These are phyloP conservation scores for Hemibagrus guttatus DNA, from an alignment of 2,797 vertebrate genomes.

Conservation along the genomic window DNA sequence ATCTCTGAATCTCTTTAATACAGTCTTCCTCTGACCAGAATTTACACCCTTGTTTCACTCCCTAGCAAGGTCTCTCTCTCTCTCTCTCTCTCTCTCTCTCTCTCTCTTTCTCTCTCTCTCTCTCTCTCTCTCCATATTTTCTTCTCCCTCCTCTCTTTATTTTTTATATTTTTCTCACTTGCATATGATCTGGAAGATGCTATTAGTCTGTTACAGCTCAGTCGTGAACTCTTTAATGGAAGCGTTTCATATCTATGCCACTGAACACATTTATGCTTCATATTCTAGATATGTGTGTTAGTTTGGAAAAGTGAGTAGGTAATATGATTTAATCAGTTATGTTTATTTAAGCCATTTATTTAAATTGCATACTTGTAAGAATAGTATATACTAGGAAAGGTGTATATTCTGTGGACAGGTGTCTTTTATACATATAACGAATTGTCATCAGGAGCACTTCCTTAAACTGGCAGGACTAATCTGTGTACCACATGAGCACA, in stretches of 20 bases:
- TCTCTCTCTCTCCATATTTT: neutral
- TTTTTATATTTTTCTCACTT: neutral
- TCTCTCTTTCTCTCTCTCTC: neutral
- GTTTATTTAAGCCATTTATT: neutral
- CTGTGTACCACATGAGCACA: too few relatives aligned
- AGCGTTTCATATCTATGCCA: neutral
- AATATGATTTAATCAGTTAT: neutral
- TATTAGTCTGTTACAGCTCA: neutral
- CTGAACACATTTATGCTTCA: neutral
- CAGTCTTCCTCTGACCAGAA: neutral
- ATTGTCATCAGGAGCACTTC: too few relatives aligned
- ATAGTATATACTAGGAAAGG: too few relatives aligned
- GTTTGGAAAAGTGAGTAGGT: neutral
- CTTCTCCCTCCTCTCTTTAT: neutral
- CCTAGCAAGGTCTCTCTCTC: neutral
- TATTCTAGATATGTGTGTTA: neutral
- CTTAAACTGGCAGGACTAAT: too few relatives aligned
- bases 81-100: neutral
- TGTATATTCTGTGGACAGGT: too few relatives aligned
- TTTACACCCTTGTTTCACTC: too few relatives aligned
- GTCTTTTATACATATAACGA: too few relatives aligned
- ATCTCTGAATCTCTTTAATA: constrained; percentile 18
- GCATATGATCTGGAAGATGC: neutral
- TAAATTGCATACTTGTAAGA: neutral
- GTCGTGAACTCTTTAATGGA: neutral